Evolutionary conservation across 37 sponge, comb jelly and placozoan species (phyloP).

Genomic region (Axinella damicornis): DNA sequence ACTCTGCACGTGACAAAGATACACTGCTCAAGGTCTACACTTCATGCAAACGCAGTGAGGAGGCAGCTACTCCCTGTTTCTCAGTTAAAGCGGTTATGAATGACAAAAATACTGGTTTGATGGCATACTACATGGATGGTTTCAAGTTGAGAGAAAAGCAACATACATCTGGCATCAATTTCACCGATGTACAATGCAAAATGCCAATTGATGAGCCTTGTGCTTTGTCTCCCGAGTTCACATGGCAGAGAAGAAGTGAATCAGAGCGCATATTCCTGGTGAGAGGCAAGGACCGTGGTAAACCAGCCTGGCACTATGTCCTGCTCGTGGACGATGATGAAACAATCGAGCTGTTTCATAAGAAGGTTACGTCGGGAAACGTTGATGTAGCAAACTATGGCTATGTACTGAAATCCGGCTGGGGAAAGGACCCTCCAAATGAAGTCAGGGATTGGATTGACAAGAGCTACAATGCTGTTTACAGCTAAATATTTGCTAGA

Average conservation of each 20-base stretch:
- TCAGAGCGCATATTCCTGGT: background rate
- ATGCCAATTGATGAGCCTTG: constrained; percentile 19
- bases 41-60: constrained; percentile 27
- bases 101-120: constrained; percentile 11
- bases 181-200: constrained; percentile 8
- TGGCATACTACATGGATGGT: background rate
- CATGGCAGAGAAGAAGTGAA: constrained; percentile 10
- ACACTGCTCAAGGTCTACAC: constrained; percentile 61
- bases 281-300: constrained; percentile 27
- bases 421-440: constrained; percentile 81
- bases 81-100: background rate
- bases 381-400: constrained; percentile 77
- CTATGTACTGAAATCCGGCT: constrained; percentile 68
- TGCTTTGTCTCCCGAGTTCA: background rate
- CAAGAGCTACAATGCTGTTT: background rate
- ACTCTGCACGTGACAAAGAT: constrained; percentile 64
- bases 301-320: constrained; percentile 57
- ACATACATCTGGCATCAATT: constrained; percentile 1
- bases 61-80: background rate
- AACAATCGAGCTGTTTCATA: constrained; percentile 19
- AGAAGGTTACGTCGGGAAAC: background rate
- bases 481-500: too few species aligned
- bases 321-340: constrained; percentile 54
- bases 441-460: constrained; percentile 25
- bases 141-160: background rate